Base-by-base conservation (phyloP, 2,888 invertebrate genomes). In the Rhagophthalmus giganteus region DNA sequence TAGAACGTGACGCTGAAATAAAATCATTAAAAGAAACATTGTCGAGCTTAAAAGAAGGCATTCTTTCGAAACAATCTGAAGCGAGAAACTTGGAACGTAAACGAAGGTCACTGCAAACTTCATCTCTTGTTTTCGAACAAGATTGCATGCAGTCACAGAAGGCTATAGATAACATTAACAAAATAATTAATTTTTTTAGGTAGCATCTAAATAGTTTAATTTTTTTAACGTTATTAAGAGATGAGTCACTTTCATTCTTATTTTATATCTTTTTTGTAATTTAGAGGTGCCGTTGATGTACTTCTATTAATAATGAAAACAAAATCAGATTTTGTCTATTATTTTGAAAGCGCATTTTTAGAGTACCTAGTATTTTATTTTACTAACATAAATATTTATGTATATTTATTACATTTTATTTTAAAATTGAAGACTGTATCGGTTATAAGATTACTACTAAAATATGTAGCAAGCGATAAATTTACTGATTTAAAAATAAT, bases 71-170 rank as follows among this genome's bases (percentile, higher is more conserved):
- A 15, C 80, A 80, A 8, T 73, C 76, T 10, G 70, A 76, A 12
- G 76, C 80, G 8, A 76, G 67, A 52, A 66, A 62, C 48, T 60
- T 72, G 20, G 73, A 74, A 49, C 59, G 65, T 27, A 67, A 63
- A 48, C 69, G 70, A 55, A 62, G 69, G 38, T 70, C 70, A 42
- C 52, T 74, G 51, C 66, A 69, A 49, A 69, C 70, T 33, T 61
- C 66, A 31, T 62, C 65, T 38, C 69, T 70, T 57, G 55, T 66
- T 37, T 66, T 58, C 45, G 69, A 72, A 50, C 71, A 71, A 55
- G 70, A 73, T 37, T 61, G 63, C 20, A 68, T 64, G 58, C 66
- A 66, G 52, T 59, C 73, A 50, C 67, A 71, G 54, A 66, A 60
- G 50, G 61, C 64, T 49, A 63, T 73, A 58, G 71, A 74, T 61